phyloP scores from a whole-genome alignment of 2,113 vertebrate genomes.

The Centropus bengalensis region DNA sequence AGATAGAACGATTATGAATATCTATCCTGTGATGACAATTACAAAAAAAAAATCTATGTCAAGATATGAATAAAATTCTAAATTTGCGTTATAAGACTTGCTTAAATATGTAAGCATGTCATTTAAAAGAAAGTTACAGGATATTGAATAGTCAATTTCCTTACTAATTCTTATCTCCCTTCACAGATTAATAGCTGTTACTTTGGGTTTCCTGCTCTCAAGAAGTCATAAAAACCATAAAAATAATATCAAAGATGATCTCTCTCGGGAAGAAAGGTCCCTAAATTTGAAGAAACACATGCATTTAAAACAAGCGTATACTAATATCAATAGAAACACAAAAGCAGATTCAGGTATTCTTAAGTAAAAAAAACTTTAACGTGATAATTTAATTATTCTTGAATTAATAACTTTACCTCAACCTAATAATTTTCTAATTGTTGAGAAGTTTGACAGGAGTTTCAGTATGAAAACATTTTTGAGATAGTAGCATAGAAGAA shows the following conservation, averaged over 20 bases:
- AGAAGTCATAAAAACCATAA: not conserved
- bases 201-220: not conserved
- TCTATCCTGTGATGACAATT: not conserved
- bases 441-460: not conserved
- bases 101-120: not conserved
- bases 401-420: not conserved
- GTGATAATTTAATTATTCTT: not conserved
- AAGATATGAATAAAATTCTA: not conserved
- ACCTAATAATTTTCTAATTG: not conserved
- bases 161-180: not conserved
- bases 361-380: not conserved
- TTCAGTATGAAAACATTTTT: not conserved
- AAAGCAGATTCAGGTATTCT: not conserved
- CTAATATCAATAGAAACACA: not conserved
- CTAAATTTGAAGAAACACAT: not conserved
- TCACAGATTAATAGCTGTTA: not conserved
- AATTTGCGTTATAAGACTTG: not conserved
- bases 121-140: not conserved
- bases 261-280: not conserved
- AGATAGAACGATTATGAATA: not conserved
- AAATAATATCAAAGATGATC: not conserved
- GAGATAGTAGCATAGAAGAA: not conserved
- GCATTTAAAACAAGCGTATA: not conserved
- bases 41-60: not conserved
- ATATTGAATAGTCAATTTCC: not conserved